A percentile compares a stretch with the other conserved stretches of the same genome.
Conservation (phyloP, 2,797 vertebrate genomes). For the Galagoides demidoff region DNA sequence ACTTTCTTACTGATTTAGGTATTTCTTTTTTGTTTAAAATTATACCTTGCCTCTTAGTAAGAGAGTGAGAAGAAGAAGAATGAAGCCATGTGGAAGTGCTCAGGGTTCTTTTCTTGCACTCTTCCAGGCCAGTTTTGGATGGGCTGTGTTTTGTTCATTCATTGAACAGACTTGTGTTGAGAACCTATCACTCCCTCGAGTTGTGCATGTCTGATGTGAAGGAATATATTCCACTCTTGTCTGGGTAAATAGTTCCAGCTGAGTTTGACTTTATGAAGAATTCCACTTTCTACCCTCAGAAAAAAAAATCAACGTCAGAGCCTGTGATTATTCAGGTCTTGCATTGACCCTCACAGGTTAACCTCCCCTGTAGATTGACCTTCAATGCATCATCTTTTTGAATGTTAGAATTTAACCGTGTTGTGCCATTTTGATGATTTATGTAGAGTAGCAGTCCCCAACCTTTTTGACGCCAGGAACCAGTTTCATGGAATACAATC, state of each 20-base stretch:
- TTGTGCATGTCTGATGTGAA: rapidly evolving
- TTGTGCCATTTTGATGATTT: neutral
- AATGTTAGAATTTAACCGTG: neutral
- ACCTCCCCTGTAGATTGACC: neutral
- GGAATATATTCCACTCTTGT: neutral
- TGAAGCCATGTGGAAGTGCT: neutral
- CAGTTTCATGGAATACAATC: no score
- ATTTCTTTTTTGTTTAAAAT: conserved; percentile 42
- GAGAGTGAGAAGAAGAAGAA: neutral
- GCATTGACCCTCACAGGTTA: neutral
- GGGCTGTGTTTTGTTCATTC: neutral
- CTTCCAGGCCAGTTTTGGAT: neutral
- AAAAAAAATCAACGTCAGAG: neutral
- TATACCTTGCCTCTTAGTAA: neutral
- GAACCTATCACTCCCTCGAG: neutral
- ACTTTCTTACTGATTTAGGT: conserved; percentile 2
- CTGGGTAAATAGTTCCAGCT: neutral
- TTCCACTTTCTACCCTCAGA: neutral
- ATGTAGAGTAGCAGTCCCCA: no score
- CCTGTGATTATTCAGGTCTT: neutral
- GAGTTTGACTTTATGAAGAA: neutral
- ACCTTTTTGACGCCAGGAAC: no score
- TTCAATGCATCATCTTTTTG: neutral
- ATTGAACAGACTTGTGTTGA: neutral
- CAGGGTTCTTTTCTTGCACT: neutral